Evolutionary conservation across 2,113 vertebrate species (phyloP).

Genomic region (Muntiacus reevesi): DNA sequence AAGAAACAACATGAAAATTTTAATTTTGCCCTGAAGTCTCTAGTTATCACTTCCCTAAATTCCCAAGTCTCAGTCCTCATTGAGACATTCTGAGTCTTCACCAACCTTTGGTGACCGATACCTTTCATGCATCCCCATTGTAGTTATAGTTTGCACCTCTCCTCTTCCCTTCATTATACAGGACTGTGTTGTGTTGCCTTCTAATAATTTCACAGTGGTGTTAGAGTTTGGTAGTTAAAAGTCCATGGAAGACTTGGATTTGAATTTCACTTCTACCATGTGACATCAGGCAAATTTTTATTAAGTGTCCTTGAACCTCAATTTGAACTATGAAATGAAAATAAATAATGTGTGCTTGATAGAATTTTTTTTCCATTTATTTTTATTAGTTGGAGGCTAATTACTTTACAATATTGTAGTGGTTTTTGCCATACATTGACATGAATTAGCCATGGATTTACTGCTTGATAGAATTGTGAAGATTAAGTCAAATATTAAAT

Average conservation of each 20-base stretch:
- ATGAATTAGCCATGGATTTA: too few relatives aligned
- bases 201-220: neutral
- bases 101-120: neutral
- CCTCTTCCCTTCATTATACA: neutral
- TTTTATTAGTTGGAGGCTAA: too few relatives aligned
- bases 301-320: neutral
- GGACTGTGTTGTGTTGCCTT: neutral
- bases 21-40: neutral
- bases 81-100: neutral
- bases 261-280: neutral
- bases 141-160: neutral
- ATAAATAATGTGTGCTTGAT: neutral
- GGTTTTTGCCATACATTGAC: too few relatives aligned
- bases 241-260: neutral
- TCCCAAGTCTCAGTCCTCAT: neutral
- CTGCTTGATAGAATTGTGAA: neutral
- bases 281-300: neutral
- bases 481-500: slow-evolving; percentile 29
- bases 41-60: neutral
- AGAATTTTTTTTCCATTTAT: neutral
- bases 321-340: slow-evolving; percentile 8
- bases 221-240: neutral
- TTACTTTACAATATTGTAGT: too few relatives aligned
- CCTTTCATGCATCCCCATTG: neutral
- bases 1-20: slow-evolving; percentile 19